Conservation (phyloP, 2,888 invertebrate genomes). For the Drosophila yooni region DNA sequence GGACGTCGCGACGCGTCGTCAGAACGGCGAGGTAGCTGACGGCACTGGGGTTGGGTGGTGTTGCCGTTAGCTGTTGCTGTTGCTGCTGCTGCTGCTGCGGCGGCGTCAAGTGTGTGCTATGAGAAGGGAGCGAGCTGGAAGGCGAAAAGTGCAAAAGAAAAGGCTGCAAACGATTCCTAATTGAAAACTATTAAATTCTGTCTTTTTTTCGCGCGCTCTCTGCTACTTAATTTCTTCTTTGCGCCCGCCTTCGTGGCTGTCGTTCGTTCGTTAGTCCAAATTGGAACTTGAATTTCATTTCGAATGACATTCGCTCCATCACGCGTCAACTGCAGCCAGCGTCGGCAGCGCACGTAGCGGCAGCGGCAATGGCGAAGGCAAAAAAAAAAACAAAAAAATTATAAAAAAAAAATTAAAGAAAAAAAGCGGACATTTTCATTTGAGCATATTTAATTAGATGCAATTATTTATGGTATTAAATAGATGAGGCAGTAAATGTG, state of each 20-base stretch:
- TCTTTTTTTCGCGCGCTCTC: slow-evolving; percentile 28
- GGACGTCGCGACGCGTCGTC: slow-evolving; percentile 21
- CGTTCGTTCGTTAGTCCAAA: slow-evolving; percentile 68
- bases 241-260: slow-evolving; percentile 36
- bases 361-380: slow-evolving; percentile 15
- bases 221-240: slow-evolving; percentile 65
- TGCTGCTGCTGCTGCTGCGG: slow-evolving; percentile 19
- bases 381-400: slow-evolving; percentile 1
- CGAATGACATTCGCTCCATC: slow-evolving; percentile 85
- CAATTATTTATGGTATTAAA: slow-evolving; percentile 85
- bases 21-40: neutral
- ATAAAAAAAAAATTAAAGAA: slow-evolving; percentile 23
- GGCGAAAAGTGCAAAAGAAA: slow-evolving; percentile 54
- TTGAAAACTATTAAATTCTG: slow-evolving; percentile 84
- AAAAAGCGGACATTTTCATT: slow-evolving; percentile 84
- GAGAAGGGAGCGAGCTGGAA: neutral
- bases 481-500: slow-evolving; percentile 85
- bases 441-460: slow-evolving; percentile 85
- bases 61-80: neutral
- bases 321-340: slow-evolving; percentile 84
- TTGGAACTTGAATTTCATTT: slow-evolving; percentile 84
- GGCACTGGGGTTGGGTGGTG: slow-evolving; percentile 18
- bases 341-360: slow-evolving; percentile 67
- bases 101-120: slow-evolving; percentile 63
- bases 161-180: slow-evolving; percentile 85